These are phyloP conservation scores for Mesocentrotus franciscanus DNA, from an alignment of 53 echinoderm and acorn worm species.

Conservation along the genomic window DNA sequence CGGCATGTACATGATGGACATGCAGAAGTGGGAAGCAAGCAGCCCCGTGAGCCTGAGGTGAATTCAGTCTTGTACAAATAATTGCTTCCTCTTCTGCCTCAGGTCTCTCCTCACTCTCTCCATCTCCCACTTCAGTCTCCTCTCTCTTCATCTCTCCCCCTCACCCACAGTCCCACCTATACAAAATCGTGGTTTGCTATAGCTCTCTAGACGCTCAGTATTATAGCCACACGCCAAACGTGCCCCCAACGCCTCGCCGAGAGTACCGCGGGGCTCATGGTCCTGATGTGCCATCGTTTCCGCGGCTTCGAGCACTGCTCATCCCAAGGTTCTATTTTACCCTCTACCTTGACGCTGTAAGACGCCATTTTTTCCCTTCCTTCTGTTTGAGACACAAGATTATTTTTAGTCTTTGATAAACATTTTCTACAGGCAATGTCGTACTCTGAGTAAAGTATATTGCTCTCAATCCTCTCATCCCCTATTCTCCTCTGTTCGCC, in stretches of 20 bases:
- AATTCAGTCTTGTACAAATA: conserved; percentile 68
- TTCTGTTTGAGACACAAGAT: background rate
- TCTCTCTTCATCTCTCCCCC: conserved; percentile 19
- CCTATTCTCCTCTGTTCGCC: background rate
- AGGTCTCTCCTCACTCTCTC: conserved; percentile 37
- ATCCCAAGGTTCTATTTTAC: conserved; percentile 15
- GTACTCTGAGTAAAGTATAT: conserved; percentile 3
- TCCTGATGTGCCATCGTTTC: conserved; percentile 55
- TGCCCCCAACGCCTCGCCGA: conserved; percentile 56
- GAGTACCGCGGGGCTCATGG: conserved; percentile 37
- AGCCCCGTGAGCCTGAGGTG: conserved; percentile 59
- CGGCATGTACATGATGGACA: conserved; percentile 20
- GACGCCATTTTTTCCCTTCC: conserved; percentile 14
- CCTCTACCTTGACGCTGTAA: background rate
- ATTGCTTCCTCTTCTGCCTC: conserved; percentile 62
- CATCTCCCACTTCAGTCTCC: conserved; percentile 10
- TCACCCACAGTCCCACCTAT: background rate
- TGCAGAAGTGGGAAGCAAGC: conserved; percentile 50
- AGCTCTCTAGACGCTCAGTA: conserved; percentile 31
- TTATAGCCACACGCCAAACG: conserved; percentile 53
- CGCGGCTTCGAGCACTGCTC: conserved; percentile 61
- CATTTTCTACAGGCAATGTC: conserved; percentile 10
- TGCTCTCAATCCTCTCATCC: no score
- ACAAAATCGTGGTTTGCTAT: background rate
- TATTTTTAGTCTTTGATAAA: background rate